Evolutionary conservation across 2,888 invertebrate genomes (phyloP), one percentile per base, ranked within the genome.

Genomic region (Anodontia alba): DNA sequence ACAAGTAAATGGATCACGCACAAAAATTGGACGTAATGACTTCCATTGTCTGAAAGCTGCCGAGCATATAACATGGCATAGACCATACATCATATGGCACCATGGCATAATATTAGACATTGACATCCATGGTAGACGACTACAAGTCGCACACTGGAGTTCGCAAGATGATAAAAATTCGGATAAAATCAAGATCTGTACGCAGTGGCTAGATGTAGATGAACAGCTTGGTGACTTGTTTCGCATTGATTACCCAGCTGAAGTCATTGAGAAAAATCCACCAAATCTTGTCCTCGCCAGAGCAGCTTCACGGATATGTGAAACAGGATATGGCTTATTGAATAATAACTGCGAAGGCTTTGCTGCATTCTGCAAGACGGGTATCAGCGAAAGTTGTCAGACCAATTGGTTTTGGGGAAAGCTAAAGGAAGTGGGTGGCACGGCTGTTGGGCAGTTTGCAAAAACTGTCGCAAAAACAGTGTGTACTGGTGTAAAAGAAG

Each of bases 331-430:
- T 38, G 42, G 43, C n/a, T 26, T 68, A 38, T 68, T 68, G 17
- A 15, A 42, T 20, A 43, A 68, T 26, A 68, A 68, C 33, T 68
- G 68, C n/a, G 68, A 68, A n/a, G 38, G 26, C 3, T 68, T 68
- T 29, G 68, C 68, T 3, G 43, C 68, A n/a, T 68, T 68, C 43
- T 68, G 68, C 23, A 68, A 68, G 43, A 68, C 68, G n/a, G 68
- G 68, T n/a, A 23, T 68, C 38, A 68, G 68, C 38, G 43, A 68
- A 42, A 68, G 68, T 23, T 43, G 43, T 17, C 68, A 68, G 68
- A 43, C 38, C 5, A 33, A 23, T 8, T 68, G 68, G 68, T 29
- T 68, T 29, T 38, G 38, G 10, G 68, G 36, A 26, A 68, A 68
- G 38, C 38, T 38, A 38, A 38, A 38, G 38, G 38, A 38, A 10